Evolutionary conservation across 2,888 invertebrate genomes (phyloP), one percentile per base, ranked within the genome.

Genomic region (Mimumesa dahlbomi): DNA sequence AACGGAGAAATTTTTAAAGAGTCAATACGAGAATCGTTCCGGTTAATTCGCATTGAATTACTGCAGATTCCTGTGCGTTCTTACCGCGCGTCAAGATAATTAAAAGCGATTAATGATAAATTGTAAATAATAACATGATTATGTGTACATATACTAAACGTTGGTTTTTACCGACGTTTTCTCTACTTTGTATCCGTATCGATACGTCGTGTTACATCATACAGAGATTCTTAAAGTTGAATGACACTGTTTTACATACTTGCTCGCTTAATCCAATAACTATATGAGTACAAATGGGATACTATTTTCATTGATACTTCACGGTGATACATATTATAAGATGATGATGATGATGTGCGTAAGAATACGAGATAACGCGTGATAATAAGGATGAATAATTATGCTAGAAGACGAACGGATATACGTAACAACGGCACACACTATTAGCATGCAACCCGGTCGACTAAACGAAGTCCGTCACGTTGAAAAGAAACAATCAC

Each of bases 21-120:
- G 59, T 64, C 54, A 64, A 64, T 64, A 50, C 45, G 71, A 43
- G 54, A 71, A 71, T 71, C 71, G 54, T 59, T 64, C 54, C 42
- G 64, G 61, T 71, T 70, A 70, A 71, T 63, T 71, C 43, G 45
- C 52, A 49, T 61, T 25, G 71, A 69, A 22, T 19, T 34, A 29
- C 56, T 42, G 31, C 29, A 29, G 49, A 25, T 43, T 25, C 48
- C 22, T 25, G 58, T n/a, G 46, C 13, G 14, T 31, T 57, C 52
- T 13, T 45, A 46, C 56, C 14, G 46, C 45, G 16, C 50, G 58
- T 46, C 49, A n/a, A n/a, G n/a, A n/a, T n/a, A n/a, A n/a, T n/a
- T n/a, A n/a, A n/a, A n/a, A n/a, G n/a, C n/a, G n/a, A n/a, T n/a
- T n/a, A n/a, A n/a, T n/a, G n/a, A n/a, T n/a, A n/a, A n/a, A n/a